These are phyloP conservation scores for Andrena fulva DNA, from an alignment of 2,888 invertebrate genomes.

Conservation along the genomic window DNA sequence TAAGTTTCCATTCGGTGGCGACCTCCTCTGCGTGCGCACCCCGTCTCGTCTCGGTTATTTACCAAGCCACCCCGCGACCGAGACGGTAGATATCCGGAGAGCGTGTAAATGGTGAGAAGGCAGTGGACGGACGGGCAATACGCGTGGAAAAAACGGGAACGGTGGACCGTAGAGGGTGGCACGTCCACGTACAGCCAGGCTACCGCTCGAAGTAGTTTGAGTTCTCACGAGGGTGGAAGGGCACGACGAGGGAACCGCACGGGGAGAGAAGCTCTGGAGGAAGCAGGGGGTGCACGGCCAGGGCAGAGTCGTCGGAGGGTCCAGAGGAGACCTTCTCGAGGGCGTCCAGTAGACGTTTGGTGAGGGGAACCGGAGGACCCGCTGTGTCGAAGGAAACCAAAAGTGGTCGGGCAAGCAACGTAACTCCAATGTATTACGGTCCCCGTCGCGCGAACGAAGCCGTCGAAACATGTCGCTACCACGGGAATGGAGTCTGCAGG, in stretches of 20 bases:
- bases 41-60: constrained; percentile 60
- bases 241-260: neutral
- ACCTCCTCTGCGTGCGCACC: constrained; percentile 74
- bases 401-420: constrained; percentile 64
- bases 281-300: neutral
- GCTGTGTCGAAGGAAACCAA: constrained; percentile 39
- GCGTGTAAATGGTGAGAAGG: constrained; percentile 63
- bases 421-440: constrained; percentile 84
- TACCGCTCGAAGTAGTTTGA: too few relatives aligned
- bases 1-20: constrained; percentile 74
- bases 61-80: constrained; percentile 58
- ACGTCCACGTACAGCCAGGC: neutral
- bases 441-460: constrained; percentile 77
- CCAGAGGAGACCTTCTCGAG: neutral
- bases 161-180: constrained; percentile 19
- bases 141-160: neutral
- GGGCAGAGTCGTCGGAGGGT: constrained; percentile 7
- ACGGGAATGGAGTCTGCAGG: constrained; percentile 87
- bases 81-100: constrained; percentile 63
- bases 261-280: neutral
- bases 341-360: neutral
- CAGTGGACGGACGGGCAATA: constrained; percentile 33
- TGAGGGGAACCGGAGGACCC: constrained; percentile 17
- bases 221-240: neutral
- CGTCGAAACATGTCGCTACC: constrained; percentile 87